Conservation (phyloP, 1,140 invertebrate species). For the Gonatopus flavifemur region DNA sequence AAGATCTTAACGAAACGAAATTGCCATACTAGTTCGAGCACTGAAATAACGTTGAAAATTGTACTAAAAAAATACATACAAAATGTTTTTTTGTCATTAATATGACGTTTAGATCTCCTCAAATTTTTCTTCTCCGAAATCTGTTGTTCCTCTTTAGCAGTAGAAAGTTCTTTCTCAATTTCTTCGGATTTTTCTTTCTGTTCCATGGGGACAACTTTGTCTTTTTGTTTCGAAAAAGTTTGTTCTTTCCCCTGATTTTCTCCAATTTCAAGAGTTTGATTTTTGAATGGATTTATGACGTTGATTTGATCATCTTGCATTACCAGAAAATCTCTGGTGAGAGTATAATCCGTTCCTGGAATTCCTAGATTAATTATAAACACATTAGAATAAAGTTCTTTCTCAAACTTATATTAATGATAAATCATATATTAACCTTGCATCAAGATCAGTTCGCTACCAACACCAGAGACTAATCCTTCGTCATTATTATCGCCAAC, state of each 20-base stretch:
- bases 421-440: slow-evolving; percentile 36
- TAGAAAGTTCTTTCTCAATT: slow-evolving; percentile 4
- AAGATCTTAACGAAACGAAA: neutral
- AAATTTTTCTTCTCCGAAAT: slow-evolving; percentile 23
- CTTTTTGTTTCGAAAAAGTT: slow-evolving; percentile 36
- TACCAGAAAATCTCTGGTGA: slow-evolving; percentile 52
- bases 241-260: slow-evolving; percentile 30
- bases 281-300: slow-evolving; percentile 47
- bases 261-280: slow-evolving; percentile 37
- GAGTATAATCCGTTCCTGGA: slow-evolving; percentile 44
- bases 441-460: slow-evolving; percentile 52
- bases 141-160: slow-evolving; percentile 13
- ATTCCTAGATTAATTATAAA: too few species aligned
- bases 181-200: slow-evolving; percentile 8
- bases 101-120: slow-evolving; percentile 33
- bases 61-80: slow-evolving; percentile 30
- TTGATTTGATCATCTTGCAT: slow-evolving; percentile 56
- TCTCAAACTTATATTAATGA: neutral
- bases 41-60: neutral
- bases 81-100: slow-evolving; percentile 47
- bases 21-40: neutral
- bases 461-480: slow-evolving; percentile 46
- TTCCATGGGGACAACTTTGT: slow-evolving; percentile 13
- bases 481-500: slow-evolving; percentile 44
- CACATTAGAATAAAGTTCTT: too few species aligned